Conservation (phyloP, 2,113 vertebrate species). For the Gorsachius goisagi region DNA sequence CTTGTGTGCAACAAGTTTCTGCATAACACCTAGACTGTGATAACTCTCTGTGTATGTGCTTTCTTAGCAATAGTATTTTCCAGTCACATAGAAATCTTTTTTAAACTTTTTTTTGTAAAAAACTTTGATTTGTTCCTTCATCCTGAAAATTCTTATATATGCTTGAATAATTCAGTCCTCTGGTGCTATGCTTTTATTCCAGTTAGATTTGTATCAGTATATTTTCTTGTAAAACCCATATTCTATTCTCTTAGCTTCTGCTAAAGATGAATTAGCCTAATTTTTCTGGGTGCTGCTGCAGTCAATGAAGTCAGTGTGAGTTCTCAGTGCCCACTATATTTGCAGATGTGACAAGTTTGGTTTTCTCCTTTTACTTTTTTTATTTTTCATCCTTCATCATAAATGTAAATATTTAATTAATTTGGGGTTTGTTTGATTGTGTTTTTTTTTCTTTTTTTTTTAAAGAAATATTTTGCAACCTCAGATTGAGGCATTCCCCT, state of each 20-base stretch:
- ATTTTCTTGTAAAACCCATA: background rate
- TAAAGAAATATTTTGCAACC: background rate
- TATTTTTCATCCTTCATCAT: background rate
- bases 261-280: background rate
- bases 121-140: background rate
- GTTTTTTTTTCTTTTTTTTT: background rate
- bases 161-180: background rate
- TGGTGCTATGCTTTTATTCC: background rate
- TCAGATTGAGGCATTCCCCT: background rate
- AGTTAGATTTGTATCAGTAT: background rate
- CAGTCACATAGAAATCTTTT: background rate
- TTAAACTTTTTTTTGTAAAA: background rate
- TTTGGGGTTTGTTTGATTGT: background rate
- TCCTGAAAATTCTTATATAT: background rate
- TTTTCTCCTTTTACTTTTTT: background rate
- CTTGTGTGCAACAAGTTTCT: background rate
- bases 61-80: background rate
- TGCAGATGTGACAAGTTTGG: background rate
- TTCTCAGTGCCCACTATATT: background rate
- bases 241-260: background rate
- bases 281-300: background rate
- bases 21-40: background rate
- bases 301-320: background rate
- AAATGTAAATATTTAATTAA: background rate
- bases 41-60: background rate